Conservation (phyloP, 2,888 invertebrate species). For the Liopterus haemorrhoidalis region DNA sequence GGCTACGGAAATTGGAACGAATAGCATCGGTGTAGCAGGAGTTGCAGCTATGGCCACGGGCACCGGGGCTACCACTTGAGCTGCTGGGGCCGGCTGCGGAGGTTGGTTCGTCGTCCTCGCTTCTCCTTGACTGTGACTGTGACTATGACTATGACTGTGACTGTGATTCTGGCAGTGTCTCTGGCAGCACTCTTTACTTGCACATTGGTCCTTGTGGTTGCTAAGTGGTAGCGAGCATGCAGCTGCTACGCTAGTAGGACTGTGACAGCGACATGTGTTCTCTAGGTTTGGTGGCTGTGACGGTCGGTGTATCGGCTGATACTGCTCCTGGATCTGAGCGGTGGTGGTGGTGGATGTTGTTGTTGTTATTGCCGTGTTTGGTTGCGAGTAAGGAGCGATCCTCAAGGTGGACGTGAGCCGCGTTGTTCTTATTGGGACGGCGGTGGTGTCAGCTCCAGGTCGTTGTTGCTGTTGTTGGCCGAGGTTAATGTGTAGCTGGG, state of each 20-base stretch:
- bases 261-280: constrained; percentile 12
- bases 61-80: constrained; percentile 21
- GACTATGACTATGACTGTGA: constrained; percentile 25
- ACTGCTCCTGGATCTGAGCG: constrained; percentile 28
- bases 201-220: constrained; percentile 18
- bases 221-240: constrained; percentile 20
- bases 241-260: constrained; percentile 23
- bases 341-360: constrained; percentile 23
- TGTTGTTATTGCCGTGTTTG: constrained; percentile 29
- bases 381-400: constrained; percentile 31
- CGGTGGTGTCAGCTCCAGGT: constrained; percentile 16
- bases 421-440: constrained; percentile 16
- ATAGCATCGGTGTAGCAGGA: constrained; percentile 45
- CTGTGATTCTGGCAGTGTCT: constrained; percentile 25
- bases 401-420: constrained; percentile 26
- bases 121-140: constrained; percentile 22
- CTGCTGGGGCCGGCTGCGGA: constrained; percentile 37
- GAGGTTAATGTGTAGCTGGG: not conserved
- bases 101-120: constrained; percentile 36
- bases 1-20: constrained; percentile 48
- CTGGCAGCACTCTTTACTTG: constrained; percentile 14
- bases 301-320: constrained; percentile 19
- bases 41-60: constrained; percentile 32
- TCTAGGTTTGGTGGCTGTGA: constrained; percentile 10
- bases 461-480: constrained; percentile 13